Evolutionary conservation across 2,113 vertebrate species (phyloP), one percentile per base, ranked within the genome.

Genomic region (Rhinoderma darwinii): DNA sequence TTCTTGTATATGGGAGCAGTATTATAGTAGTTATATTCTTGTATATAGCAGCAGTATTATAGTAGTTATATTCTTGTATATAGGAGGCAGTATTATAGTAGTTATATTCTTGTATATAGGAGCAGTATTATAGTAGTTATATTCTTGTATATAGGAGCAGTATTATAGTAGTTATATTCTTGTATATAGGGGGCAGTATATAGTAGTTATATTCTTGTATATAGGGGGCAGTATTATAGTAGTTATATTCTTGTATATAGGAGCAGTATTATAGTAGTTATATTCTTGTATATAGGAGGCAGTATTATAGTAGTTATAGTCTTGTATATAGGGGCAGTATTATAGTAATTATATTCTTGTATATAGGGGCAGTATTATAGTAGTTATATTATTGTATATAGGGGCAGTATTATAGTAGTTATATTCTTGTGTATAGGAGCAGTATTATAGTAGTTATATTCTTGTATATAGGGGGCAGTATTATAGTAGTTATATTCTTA

Each of bases 391-490:
- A 22, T 27, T 61, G 22, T 27, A 61, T 25, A 61, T 61, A 61
- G 56, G 56, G 5, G 59, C 27, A 63, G 59, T 63, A 63, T 63
- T 63, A 63, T 63, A 63, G 59, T 63, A 72, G 68, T 72, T 72
- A 72, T 72, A 72, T 72, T 72, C 68, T 39, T 39, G 35, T 72
- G 41, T 1, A 39, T 72, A 72, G n/a, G 35, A 39, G 20, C 68
- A 72, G 68, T 72, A 72, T 39, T 72, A 72, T 72, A 72, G 68
- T 72, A 41, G 35, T 72, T 72, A 72, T 70, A 70, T 37, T 70
- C 66, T 70, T 37, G 66, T 70, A 70, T 18, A 70, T n/a, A 37
- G 37, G 32, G 32, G 4, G 66, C 66, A 20, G 66, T 70, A 70
- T 70, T 70, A 70, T 70, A 70, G 66, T 70, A 70, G 66, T 35